Evolutionary conservation across 2,797 vertebrate species (phyloP).

Genomic region (Prionace glauca): DNA sequence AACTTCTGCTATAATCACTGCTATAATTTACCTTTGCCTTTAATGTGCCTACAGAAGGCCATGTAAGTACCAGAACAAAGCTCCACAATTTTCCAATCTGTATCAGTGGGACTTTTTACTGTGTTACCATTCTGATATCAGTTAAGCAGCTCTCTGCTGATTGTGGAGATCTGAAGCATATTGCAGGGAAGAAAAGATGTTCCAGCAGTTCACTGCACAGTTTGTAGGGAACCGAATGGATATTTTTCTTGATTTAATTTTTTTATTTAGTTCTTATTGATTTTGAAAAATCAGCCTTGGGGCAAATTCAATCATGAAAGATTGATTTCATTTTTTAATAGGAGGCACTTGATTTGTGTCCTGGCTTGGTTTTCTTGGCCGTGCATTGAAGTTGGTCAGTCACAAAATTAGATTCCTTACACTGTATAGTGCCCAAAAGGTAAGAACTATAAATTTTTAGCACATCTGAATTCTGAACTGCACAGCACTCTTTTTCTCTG

Average conservation of each 20-base stretch:
- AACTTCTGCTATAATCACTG: background rate
- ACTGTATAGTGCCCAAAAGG: background rate
- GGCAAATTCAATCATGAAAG: background rate
- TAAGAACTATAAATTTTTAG: background rate
- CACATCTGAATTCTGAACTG: background rate
- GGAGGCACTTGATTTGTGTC: background rate
- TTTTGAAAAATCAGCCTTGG: background rate
- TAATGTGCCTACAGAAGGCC: background rate
- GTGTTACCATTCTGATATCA: background rate
- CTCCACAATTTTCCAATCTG: background rate
- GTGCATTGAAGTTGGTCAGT: background rate
- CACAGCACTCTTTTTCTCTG: background rate
- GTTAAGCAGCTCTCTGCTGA: background rate
- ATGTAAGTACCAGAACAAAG: background rate
- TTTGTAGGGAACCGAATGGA: background rate
- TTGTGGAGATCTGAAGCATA: background rate
- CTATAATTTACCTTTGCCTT: background rate
- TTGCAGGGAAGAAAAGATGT: background rate
- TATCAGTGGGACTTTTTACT: background rate
- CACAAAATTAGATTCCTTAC: background rate
- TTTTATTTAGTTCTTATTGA: background rate
- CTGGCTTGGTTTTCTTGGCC: too few species aligned
- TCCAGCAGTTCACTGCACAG: background rate
- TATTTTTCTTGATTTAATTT: background rate
- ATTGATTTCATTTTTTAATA: background rate